A percentile compares a stretch with the other conserved stretches of the same genome.
These are phyloP conservation scores for Enteromius treurensis DNA, from an alignment of 2,797 vertebrate species.

Conservation along the genomic window DNA sequence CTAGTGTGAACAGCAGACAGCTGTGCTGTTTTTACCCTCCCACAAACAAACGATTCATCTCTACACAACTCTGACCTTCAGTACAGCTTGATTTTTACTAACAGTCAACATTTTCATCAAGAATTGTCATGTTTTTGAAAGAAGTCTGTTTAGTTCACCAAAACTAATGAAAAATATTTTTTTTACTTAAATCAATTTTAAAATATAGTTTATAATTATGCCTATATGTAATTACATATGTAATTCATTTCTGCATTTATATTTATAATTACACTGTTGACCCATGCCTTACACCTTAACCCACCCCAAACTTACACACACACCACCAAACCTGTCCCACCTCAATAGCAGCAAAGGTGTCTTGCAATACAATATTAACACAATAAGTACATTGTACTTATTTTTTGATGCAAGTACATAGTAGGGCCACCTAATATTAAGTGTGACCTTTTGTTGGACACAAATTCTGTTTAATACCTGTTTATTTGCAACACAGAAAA, in stretches of 20 bases:
- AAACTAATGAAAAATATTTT: not conserved
- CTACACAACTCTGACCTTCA: not conserved
- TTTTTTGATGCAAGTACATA: too few relatives aligned
- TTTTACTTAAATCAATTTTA: too few relatives aligned
- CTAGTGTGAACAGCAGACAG: conserved; percentile 6
- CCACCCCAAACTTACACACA: too few relatives aligned
- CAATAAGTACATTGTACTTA: too few relatives aligned
- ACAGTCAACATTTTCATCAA: not conserved
- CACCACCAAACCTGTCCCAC: too few relatives aligned
- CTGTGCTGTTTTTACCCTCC: conserved; percentile 3
- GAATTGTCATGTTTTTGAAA: not conserved
- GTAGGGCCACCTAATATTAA: too few relatives aligned
- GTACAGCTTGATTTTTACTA: not conserved
- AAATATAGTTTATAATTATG: not conserved
- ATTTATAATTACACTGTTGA: too few relatives aligned
- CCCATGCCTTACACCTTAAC: too few relatives aligned
- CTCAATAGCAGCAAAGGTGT: too few relatives aligned
- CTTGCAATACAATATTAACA: too few relatives aligned
- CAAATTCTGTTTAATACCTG: not conserved
- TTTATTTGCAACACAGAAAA: not conserved
- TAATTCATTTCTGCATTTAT: too few relatives aligned
- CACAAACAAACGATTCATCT: conserved; percentile 7
- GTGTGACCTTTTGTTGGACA: not conserved
- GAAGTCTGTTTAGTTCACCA: not conserved
- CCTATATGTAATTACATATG: too few relatives aligned